Evolutionary conservation across 2,888 invertebrate species (phyloP).

Genomic region (Lithophane socia): DNA sequence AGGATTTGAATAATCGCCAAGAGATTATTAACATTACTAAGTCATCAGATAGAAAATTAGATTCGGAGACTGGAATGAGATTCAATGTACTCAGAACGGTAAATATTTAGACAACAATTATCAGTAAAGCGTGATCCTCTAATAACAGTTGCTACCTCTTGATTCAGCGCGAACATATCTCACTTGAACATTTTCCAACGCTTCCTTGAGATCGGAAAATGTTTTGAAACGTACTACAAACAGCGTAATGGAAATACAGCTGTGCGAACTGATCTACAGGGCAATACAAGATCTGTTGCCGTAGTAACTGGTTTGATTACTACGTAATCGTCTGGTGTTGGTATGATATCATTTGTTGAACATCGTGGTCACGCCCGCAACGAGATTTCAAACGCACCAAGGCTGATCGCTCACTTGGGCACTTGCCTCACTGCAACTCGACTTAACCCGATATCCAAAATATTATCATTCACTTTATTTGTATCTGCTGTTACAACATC

Average conservation of each 20-base stretch:
- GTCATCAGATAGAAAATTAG: conserved; percentile 71
- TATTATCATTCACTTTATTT: conserved; percentile 59
- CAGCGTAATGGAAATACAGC: conserved; percentile 70
- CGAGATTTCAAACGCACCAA: conserved; percentile 79
- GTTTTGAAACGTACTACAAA: conserved; percentile 14
- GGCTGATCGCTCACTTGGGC: conserved; percentile 75
- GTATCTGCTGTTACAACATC: conserved; percentile 40
- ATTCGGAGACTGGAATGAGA: conserved; percentile 76
- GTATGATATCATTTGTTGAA: conserved; percentile 87
- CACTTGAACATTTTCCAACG: conserved; percentile 62
- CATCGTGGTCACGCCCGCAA: conserved; percentile 81
- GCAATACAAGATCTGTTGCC: conserved; percentile 59
- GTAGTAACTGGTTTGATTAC: conserved; percentile 81
- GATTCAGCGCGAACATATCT: conserved; percentile 43
- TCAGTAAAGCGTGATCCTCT: conserved; percentile 82
- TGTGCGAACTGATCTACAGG: conserved; percentile 47
- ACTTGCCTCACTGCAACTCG: conserved; percentile 63
- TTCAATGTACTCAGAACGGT: conserved; percentile 81
- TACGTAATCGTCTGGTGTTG: conserved; percentile 84
- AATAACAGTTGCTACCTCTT: conserved; percentile 74
- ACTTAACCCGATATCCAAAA: conserved; percentile 60
- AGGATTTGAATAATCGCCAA: conserved; percentile 49
- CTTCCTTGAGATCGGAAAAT: conserved; percentile 50
- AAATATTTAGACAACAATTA: conserved; percentile 89
- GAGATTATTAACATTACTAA: conserved; percentile 58